These are phyloP conservation scores for Turdus rufiventris DNA, from an alignment of 2,113 vertebrate species.

Conservation along the genomic window DNA sequence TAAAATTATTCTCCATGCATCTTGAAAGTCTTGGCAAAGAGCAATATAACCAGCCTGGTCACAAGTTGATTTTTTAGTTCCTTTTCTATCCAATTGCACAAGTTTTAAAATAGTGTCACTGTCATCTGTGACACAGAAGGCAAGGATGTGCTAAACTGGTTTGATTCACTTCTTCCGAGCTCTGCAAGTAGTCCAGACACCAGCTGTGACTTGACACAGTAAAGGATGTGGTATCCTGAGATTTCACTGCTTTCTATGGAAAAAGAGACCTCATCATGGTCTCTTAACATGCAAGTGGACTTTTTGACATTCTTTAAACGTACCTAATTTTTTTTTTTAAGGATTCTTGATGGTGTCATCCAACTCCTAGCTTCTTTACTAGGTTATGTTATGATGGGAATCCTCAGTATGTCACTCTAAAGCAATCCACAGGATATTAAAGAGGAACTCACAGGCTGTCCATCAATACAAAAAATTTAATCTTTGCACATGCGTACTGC, in stretches of 20 bases:
- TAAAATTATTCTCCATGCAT: constrained; percentile 11
- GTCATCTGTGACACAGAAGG: not conserved
- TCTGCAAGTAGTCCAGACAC: not conserved
- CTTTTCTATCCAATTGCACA: not conserved
- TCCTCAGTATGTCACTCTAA: not conserved
- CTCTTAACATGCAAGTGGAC: not conserved
- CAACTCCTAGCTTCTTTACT: not conserved
- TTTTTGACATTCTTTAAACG: not conserved
- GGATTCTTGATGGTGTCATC: not conserved
- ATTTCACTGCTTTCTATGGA: not conserved
- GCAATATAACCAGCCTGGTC: not conserved
- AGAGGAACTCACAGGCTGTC: not conserved
- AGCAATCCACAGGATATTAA: not conserved
- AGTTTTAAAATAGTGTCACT: not conserved
- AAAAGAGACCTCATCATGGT: not conserved
- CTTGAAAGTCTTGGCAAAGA: not conserved
- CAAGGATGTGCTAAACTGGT: not conserved
- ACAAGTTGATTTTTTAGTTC: not conserved
- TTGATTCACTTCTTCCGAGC: not conserved
- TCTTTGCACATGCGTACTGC: not conserved
- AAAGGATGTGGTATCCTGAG: not conserved
- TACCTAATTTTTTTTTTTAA: not conserved
- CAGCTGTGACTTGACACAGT: not conserved
- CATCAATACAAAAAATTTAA: not conserved
- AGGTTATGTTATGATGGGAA: not conserved